Evolutionary conservation across 2,797 vertebrate species (phyloP), one percentile per base, ranked within the genome.

Genomic region (Chelon labrosus): DNA sequence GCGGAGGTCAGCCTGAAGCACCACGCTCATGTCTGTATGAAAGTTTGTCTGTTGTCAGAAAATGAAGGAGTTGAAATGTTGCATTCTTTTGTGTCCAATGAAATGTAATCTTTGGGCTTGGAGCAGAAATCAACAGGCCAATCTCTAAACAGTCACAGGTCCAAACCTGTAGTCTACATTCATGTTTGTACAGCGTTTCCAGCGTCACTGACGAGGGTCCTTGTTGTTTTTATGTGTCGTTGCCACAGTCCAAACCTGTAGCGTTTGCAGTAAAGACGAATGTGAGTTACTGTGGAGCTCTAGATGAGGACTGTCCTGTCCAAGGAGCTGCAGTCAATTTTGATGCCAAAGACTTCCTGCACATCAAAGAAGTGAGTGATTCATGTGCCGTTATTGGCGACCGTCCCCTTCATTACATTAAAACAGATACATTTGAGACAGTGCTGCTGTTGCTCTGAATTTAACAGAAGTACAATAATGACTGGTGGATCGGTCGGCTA

Each of bases 331-430:
- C 97, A 89, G 97, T 99, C 93, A 98, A 97, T 90, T 99, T 99
- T 11, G 97, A 99, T 95, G 96, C 97, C 96, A 98, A 97, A 97
- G 97, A 99, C 93, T 99, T 99, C 93, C 95, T 99, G 93, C 97
- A 99, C 93, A 98, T 98, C 94, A 99, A 98, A 94, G 97, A 99
- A 96, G 97, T 98, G 85, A 95, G 91, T 60, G 17, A 4, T 55
- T 7, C 1, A 17, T 19, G 5, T 27, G 16, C 5, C 6, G 12
- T 1, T 25, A 10, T 13, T 42, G 6, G 10, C 12, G 16, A 58
- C 3, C 5, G 39, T 3, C 1, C 10, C 41, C 2, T 41, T 3
- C 8, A 3, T 63, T 59, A 20, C 2, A 38, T 66, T 31, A 46
- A 47, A 70, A 62, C 16, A 46, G 19, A 46, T 16, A 37, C 3